Evolutionary conservation across 1,140 invertebrate genomes (phyloP).

Genomic region (Apis dorsata): DNA sequence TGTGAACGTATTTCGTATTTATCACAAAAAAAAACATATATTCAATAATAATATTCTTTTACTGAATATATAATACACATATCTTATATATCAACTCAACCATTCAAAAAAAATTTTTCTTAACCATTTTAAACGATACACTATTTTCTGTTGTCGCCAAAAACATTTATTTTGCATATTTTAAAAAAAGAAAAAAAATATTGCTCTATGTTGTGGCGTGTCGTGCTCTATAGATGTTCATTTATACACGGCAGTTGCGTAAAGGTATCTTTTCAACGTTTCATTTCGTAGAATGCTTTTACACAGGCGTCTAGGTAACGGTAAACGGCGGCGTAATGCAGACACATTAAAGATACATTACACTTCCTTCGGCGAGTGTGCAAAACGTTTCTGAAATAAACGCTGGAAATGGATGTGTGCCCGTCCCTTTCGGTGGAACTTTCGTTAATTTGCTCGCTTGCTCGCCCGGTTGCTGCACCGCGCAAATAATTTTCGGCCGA

Average conservation of each 20-base stretch:
- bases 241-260: conserved; percentile 30
- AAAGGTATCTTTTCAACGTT: conserved; percentile 40
- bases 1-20: too few species aligned
- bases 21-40: too few species aligned
- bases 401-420: conserved; percentile 27
- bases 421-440: conserved; percentile 21
- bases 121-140: conserved; percentile 8
- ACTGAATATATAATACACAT: too few species aligned
- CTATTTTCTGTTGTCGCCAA: background rate
- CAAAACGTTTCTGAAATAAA: conserved; percentile 34
- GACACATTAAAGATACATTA: conserved; percentile 51
- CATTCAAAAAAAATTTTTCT: background rate
- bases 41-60: too few species aligned
- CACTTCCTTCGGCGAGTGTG: conserved; percentile 14
- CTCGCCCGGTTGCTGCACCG: background rate
- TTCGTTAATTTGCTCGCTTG: conserved; percentile 34
- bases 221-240: conserved; percentile 17
- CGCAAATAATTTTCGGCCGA: conserved; percentile 26
- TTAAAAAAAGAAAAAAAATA: background rate
- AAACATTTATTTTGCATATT: background rate
- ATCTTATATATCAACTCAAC: too few species aligned
- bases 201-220: background rate
- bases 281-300: conserved; percentile 48
- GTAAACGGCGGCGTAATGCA: conserved; percentile 45
- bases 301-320: conserved; percentile 44